Base-by-base conservation (phyloP, 2,888 invertebrate species). In the Eupithecia vulgata region DNA sequence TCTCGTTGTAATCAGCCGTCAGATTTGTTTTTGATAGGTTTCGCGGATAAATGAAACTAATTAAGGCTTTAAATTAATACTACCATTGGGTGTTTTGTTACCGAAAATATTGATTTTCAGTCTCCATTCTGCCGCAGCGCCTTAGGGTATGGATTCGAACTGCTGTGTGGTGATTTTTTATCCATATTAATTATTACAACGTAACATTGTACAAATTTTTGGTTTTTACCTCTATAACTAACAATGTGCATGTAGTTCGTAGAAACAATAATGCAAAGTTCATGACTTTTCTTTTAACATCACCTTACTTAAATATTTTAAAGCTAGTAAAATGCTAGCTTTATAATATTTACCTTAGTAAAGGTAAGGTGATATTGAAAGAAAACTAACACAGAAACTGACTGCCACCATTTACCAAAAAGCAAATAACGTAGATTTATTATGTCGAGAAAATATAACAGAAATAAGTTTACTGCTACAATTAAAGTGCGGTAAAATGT, bases 41-140 rank as follows among this genome's bases (percentile, higher is more conserved):
- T 90, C 90, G 82, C 82, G 86, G 90, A 90, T 91, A 91, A 92
- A 91, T 89, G 88, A 92, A 92, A 90, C 90, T 93, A 92, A 93
- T 93, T 92, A 89, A 91, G 87, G 88, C 88, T 90, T 91, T 91
- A 92, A 92, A 93, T 93, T 91, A 91, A 92, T 91, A 90, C 90
- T 85, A 82, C 88, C 86, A 88, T 89, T 87, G 88, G 87, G 91
- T 89, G 89, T 91, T 88, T 88, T 88, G 90, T 92, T 93, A 88
- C 91, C 82, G 87, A 88, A 90, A 90, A 88, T 91, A 90, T 90
- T 89, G 89, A 91, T 90, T 90, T 87, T 82, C 61, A 62, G 40
- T 45, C 48, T 70, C 30, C 85, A 84, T 83, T 83, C 82, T 84
- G 81, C 81, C 80, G 77, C 80, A 80, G 81, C 77, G 81, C 79